These are phyloP conservation scores for Pangasianodon gigas DNA, from an alignment of 2,113 vertebrate species.

Conservation along the genomic window DNA sequence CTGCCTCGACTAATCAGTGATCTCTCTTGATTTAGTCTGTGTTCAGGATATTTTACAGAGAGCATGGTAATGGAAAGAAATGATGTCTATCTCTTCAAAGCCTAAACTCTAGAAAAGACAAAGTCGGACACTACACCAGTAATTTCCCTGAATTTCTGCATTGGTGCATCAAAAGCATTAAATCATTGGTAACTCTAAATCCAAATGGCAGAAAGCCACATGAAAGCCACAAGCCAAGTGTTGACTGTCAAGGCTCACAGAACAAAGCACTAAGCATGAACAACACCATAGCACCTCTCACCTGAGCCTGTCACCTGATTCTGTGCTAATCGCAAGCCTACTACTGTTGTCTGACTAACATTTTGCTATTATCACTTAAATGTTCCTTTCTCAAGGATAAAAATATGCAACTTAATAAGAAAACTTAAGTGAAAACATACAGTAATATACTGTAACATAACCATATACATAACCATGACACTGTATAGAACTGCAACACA, in stretches of 20 bases:
- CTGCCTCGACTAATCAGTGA: background rate
- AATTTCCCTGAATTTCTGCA: background rate
- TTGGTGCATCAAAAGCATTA: background rate
- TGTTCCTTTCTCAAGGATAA: background rate
- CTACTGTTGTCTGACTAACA: background rate
- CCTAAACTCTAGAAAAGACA: background rate
- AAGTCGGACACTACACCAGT: background rate
- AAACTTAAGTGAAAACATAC: background rate
- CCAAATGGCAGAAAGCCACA: conserved; percentile 10
- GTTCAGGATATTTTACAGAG: background rate
- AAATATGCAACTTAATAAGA: background rate
- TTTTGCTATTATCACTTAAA: background rate
- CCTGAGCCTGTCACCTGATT: background rate
- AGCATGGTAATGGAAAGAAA: background rate
- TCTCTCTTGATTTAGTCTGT: background rate
- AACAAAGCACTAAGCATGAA: background rate
- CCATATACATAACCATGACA: background rate
- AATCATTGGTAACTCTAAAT: background rate
- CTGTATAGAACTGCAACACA: background rate
- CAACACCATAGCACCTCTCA: conserved; percentile 12
- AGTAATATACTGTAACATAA: background rate
- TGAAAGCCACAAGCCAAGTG: conserved; percentile 17
- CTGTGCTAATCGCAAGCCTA: background rate
- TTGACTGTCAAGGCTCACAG: conserved; percentile 21
- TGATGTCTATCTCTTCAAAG: background rate